Evolutionary conservation across 2,888 invertebrate species (phyloP), one percentile per base, ranked within the genome.

Genomic region (Ellobium chinense): DNA sequence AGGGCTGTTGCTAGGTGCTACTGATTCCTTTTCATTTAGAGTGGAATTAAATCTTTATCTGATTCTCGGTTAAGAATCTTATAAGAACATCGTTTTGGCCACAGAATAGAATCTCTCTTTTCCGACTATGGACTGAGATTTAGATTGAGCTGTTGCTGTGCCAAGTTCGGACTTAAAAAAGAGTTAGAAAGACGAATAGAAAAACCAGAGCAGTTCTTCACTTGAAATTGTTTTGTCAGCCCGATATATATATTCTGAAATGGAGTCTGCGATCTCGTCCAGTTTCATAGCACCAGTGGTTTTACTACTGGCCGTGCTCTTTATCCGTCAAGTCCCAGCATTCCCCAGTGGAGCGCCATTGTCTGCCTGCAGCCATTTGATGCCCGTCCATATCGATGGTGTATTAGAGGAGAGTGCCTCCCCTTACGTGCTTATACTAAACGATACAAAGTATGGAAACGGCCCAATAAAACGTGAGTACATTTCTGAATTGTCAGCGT

Each of bases 331-430:
- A 60, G 58, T 37, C 7, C n/a, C 75, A 54, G 66, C 63, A 29
- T 82, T 78, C 54, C 83, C 83, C 24, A 73, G 78, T 5, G 83
- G 83, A 24, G 80, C 78, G 5, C 83, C 83, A 18, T 39, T 83
- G 39, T 81, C 83, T 24, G 83, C 83, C 9, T 83, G 83, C 58
- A 68, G 80, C 21, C 80, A 83, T 24, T 65, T 83, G 54, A 81
- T 83, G 83, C 83, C 83, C 21, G 81, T 83, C 46, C 83, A 83
- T 62, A 78, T 81, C n/a, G 81, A 83, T 37, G 83, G 81, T 2
- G 80, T 56, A 14, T 74, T 74, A 12, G 63, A 81, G 58, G 58
- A 75, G 31, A 24, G 60, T 1, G 78, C 83, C 7, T 74, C 83
- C 0, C 83, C 83, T 4, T 83, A 78, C 37, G 18, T 80, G n/a